A percentile compares a stretch with the other conserved stretches of the same genome.
Conservation (phyloP, 2,113 vertebrate genomes). For the Hydrochoerus hydrochaeris region DNA sequence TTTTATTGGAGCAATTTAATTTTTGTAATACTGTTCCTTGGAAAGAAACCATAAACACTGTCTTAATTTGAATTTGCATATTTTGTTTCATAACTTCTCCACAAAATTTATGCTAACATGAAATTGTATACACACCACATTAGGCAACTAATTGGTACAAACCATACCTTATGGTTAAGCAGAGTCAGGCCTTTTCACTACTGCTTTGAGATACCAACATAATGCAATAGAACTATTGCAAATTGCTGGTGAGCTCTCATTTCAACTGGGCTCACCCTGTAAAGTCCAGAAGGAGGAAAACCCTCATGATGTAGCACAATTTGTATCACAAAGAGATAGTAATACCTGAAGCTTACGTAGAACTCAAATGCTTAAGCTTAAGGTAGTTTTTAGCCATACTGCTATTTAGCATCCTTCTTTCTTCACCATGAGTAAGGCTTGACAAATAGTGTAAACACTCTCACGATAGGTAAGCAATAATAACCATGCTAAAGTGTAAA, state of each 20-base stretch:
- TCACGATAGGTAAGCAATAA: background rate
- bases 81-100: slow-evolving; percentile 20
- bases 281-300: slow-evolving; percentile 47
- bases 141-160: background rate
- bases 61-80: slow-evolving; percentile 29
- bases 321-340: slow-evolving; percentile 67
- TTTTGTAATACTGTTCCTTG: background rate
- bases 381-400: slow-evolving; percentile 35
- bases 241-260: background rate
- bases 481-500: slow-evolving; percentile 28
- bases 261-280: background rate
- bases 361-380: slow-evolving; percentile 66
- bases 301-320: background rate
- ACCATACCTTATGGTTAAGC: background rate
- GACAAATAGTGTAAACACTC: slow-evolving; percentile 57
- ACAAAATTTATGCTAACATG: background rate
- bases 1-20: slow-evolving; percentile 5
- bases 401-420: slow-evolving; percentile 57
- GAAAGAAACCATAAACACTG: background rate
- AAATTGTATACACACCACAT: background rate
- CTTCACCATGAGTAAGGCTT: slow-evolving; percentile 51
- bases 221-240: background rate
- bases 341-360: slow-evolving; percentile 52
- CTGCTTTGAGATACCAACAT: background rate
- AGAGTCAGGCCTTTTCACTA: background rate